Evolutionary conservation across 2,113 vertebrate species (phyloP).

Genomic region (Arvicanthis niloticus): DNA sequence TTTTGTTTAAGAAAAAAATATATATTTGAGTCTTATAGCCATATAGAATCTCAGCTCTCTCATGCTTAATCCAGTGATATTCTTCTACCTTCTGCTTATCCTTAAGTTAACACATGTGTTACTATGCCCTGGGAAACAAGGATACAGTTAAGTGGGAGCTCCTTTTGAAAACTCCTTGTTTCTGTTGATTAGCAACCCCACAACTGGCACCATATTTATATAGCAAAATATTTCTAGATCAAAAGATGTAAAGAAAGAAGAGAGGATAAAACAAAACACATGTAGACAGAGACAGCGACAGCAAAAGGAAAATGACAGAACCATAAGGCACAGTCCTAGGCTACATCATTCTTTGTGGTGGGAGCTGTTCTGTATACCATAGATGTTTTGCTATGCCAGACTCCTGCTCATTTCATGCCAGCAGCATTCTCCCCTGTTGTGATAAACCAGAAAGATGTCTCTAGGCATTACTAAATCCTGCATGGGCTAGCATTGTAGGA

Average conservation of each 20-base stretch:
- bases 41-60: not conserved
- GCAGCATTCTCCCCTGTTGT: not conserved
- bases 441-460: not conserved
- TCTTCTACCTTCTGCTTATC: not conserved
- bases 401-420: not conserved
- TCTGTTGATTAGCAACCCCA: not conserved
- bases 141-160: not conserved
- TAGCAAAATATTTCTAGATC: conserved; percentile 37
- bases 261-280: conserved; percentile 64
- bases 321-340: not conserved
- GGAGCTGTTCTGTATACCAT: not conserved
- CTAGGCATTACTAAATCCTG: not conserved
- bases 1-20: not conserved
- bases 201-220: not conserved
- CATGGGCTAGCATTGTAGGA: not conserved
- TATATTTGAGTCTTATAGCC: not conserved
- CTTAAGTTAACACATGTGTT: not conserved
- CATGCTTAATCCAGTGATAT: not conserved
- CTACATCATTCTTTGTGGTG: not conserved
- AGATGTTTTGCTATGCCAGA: not conserved
- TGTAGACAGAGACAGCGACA: conserved; percentile 14
- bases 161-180: not conserved
- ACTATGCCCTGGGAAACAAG: not conserved
- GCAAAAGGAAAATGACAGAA: not conserved
- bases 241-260: conserved; percentile 53